These are phyloP conservation scores for Emberiza fucata DNA, from an alignment of 2,113 vertebrate genomes.

Conservation along the genomic window DNA sequence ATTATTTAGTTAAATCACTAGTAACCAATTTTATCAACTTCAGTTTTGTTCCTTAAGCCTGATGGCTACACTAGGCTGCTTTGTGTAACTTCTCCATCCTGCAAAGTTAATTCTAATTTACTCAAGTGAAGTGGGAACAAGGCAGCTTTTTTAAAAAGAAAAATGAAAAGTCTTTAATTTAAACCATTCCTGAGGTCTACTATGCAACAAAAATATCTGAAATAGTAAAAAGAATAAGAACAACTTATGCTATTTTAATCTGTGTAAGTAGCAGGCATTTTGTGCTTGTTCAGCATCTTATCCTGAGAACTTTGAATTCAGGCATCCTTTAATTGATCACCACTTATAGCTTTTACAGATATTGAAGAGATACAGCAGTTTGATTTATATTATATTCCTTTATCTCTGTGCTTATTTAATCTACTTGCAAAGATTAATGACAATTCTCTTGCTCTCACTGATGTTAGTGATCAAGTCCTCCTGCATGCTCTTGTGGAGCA, in stretches of 20 bases:
- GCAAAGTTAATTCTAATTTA: neutral
- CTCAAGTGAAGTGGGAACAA: neutral
- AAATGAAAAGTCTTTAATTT: neutral
- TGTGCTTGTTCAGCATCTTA: neutral
- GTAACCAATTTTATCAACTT: neutral
- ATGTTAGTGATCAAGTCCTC: neutral
- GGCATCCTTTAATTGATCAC: conserved; percentile 20
- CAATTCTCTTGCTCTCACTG: neutral
- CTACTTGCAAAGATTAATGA: conserved; percentile 35
- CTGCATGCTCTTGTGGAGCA: neutral
- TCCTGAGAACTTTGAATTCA: neutral
- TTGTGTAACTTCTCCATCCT: neutral
- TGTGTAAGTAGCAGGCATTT: neutral
- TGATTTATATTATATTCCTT: conserved; percentile 44
- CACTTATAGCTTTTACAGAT: neutral
- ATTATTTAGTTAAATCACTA: neutral
- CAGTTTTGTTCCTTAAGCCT: neutral
- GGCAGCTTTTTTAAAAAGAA: neutral
- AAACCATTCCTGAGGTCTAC: neutral
- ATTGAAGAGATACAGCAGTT: neutral
- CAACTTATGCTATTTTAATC: neutral
- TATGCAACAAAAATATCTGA: neutral
- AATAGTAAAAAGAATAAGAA: neutral
- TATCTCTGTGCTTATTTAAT: conserved; percentile 48
- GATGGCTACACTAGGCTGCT: neutral